A percentile compares a stretch with the other conserved stretches of the same genome.
Conservation (phyloP, 2,888 invertebrate species). For the Tachina fera region DNA sequence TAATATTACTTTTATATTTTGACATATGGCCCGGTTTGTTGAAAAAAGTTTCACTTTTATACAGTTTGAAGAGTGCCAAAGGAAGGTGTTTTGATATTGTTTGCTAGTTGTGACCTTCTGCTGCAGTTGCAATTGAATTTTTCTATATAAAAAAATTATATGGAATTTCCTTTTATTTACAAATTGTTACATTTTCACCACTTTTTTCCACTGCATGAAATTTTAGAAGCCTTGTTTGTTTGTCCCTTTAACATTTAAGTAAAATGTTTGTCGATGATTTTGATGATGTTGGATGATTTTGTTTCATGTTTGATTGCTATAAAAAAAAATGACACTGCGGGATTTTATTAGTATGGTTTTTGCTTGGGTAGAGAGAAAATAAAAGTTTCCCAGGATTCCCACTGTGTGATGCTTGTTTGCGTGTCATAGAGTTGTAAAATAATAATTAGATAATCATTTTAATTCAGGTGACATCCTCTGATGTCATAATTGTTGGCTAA, state of each 20-base stretch:
- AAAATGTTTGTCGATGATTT: constrained; percentile 66
- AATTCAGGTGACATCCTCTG: constrained; percentile 66
- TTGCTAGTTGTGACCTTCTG: constrained; percentile 68
- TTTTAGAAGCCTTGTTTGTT: constrained; percentile 52
- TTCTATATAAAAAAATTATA: no score
- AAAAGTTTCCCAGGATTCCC: constrained; percentile 70
- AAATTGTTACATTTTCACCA: constrained; percentile 69
- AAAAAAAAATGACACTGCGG: constrained; percentile 68
- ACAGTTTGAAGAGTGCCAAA: constrained; percentile 65
- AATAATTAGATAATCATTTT: constrained; percentile 58
- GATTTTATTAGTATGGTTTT: constrained; percentile 62
- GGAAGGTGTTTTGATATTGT: constrained; percentile 74
- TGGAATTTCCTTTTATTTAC: constrained; percentile 42
- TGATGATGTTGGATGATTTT: constrained; percentile 68
- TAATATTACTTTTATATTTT: constrained; percentile 74
- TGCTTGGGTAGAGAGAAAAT: constrained; percentile 8
- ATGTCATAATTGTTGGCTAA: constrained; percentile 52
- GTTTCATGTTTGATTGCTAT: constrained; percentile 57
- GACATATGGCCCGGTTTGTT: constrained; percentile 79
- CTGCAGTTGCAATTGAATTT: constrained; percentile 59
- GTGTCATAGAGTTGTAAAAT: constrained; percentile 52
- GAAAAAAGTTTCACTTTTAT: constrained; percentile 71
- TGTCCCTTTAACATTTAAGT: constrained; percentile 54
- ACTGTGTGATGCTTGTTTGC: constrained; percentile 67
- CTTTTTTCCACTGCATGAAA: constrained; percentile 35